A percentile compares a stretch with the other conserved stretches of the same genome.
phyloP scores from a whole-genome alignment of 2,888 invertebrate species.

The Sepioteuthis lessoniana region DNA sequence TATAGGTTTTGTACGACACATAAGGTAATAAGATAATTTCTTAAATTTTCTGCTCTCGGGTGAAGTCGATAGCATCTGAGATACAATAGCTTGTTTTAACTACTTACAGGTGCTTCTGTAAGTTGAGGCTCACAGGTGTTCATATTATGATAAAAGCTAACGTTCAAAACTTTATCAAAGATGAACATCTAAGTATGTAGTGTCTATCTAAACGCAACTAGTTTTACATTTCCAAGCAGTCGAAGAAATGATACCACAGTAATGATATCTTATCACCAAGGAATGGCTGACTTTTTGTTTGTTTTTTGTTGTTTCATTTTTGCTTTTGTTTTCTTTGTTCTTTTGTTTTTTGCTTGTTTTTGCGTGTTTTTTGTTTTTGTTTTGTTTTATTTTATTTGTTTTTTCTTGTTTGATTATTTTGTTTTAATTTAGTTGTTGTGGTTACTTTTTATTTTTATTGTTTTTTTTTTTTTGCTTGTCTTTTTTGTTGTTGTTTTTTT shows the following conservation, averaged over 20 bases:
- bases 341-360: too few relatives aligned
- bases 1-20: constrained; percentile 5
- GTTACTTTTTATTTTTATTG: too few relatives aligned
- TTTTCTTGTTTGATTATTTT: too few relatives aligned
- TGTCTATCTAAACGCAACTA: background rate
- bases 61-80: background rate
- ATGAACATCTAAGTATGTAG: background rate
- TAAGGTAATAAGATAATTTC: background rate
- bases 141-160: background rate
- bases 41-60: background rate
- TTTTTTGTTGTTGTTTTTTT: too few relatives aligned
- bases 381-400: too few relatives aligned
- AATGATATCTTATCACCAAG: background rate
- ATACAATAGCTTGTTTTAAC: background rate
- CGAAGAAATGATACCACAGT: background rate
- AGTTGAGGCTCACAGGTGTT: constrained; percentile 14
- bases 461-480: too few relatives aligned
- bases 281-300: background rate
- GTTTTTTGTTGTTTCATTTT: too few relatives aligned
- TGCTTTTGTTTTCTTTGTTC: too few relatives aligned
- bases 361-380: too few relatives aligned
- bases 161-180: background rate
- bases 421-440: too few relatives aligned
- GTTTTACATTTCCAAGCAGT: background rate
- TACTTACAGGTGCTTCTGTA: constrained; percentile 33